These are phyloP conservation scores for Oncorhynchus nerka DNA, from an alignment of 2,113 vertebrate genomes.

Conservation along the genomic window DNA sequence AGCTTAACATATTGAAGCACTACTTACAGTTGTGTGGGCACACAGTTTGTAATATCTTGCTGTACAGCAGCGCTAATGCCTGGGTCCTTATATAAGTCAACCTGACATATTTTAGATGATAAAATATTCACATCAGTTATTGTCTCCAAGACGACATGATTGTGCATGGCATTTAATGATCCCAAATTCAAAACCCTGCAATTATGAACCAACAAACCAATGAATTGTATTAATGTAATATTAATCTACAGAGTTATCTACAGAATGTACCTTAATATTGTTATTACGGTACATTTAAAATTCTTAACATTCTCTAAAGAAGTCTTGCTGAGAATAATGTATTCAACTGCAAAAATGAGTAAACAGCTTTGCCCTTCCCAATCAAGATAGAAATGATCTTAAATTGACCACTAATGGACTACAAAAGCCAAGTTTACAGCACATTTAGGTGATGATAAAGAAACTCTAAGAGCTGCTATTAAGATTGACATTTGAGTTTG, in stretches of 20 bases:
- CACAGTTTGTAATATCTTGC: slow-evolving; percentile 4
- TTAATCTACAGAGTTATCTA: no score
- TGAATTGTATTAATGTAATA: background rate
- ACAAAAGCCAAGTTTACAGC: slow-evolving; percentile 29
- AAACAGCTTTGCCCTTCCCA: slow-evolving; percentile 36
- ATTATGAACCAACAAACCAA: background rate
- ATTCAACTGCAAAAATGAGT: slow-evolving; percentile 15
- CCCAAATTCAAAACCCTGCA: background rate
- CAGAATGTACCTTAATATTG: no score
- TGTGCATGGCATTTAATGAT: background rate
- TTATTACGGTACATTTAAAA: no score
- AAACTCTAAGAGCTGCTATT: slow-evolving; percentile 49
- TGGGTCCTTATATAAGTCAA: background rate
- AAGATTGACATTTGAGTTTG: slow-evolving; percentile 62
- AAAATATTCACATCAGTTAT: background rate
- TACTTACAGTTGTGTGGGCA: slow-evolving; percentile 28
- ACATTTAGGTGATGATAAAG: slow-evolving; percentile 35
- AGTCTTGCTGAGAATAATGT: slow-evolving; percentile 3
- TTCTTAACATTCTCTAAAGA: background rate
- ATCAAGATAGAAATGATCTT: slow-evolving; percentile 23
- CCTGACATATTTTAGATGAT: background rate
- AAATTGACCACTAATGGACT: slow-evolving; percentile 39
- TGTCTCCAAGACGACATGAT: background rate
- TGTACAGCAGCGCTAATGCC: background rate
- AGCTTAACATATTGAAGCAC: slow-evolving; percentile 30